phyloP scores from a whole-genome alignment of 1,140 invertebrate genomes.

The Aphaenogaster floridana region DNA sequence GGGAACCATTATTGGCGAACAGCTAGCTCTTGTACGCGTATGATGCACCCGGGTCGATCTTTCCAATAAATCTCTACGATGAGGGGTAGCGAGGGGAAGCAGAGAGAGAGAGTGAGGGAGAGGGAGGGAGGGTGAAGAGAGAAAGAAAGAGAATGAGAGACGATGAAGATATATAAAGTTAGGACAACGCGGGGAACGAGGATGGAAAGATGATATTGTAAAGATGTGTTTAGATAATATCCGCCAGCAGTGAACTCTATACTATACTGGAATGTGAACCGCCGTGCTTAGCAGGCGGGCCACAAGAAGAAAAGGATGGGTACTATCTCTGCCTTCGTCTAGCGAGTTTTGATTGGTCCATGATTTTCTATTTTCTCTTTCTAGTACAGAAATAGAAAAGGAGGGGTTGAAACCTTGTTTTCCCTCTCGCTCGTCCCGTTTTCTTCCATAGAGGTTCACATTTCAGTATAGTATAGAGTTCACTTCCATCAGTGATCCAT shows the following conservation, averaged over 20 bases:
- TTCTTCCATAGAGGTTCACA: too few species aligned
- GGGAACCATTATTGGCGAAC: slow-evolving; percentile 67
- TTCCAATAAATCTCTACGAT: slow-evolving; percentile 71
- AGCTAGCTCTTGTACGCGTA: slow-evolving; percentile 67
- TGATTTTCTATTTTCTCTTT: too few species aligned
- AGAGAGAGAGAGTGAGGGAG: slow-evolving; percentile 19
- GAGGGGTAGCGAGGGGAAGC: slow-evolving; percentile 8
- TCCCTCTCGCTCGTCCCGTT: too few species aligned
- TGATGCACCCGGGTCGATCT: slow-evolving; percentile 72
- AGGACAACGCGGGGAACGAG: slow-evolving; percentile 15
- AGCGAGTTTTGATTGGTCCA: too few species aligned
- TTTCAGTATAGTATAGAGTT: too few species aligned
- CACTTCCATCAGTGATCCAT: neutral
- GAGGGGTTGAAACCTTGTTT: too few species aligned
- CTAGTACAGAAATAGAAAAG: too few species aligned
- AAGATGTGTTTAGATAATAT: neutral
- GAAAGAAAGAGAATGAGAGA: neutral
- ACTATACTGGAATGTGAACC: too few species aligned
- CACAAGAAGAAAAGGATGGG: too few species aligned
- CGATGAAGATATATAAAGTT: slow-evolving; percentile 61
- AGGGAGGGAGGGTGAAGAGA: slow-evolving; percentile 15
- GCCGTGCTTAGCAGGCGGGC: too few species aligned
- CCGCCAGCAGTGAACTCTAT: too few species aligned
- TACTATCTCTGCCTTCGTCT: too few species aligned
- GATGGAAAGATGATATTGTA: neutral